phyloP scores from a whole-genome alignment of 2,113 vertebrate species.

The Aegithalos caudatus region DNA sequence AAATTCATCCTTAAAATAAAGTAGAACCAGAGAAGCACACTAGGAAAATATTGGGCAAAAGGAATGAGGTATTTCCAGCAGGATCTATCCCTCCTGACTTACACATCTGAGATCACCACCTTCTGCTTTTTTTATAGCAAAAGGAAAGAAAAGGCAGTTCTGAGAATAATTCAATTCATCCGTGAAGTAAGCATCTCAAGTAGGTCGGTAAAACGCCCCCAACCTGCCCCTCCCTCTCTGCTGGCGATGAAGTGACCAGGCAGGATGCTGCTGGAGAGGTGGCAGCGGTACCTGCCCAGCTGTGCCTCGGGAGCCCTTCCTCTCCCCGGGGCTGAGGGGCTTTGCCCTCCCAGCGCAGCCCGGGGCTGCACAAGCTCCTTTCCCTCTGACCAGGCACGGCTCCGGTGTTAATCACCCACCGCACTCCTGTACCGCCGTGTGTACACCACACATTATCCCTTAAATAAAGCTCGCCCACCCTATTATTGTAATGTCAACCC shows the following conservation, averaged over 20 bases:
- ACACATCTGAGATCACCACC: neutral
- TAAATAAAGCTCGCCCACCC: slow-evolving; percentile 53
- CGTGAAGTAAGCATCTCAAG: neutral
- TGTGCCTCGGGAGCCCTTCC: rapidly evolving
- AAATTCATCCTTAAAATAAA: neutral
- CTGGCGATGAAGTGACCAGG: neutral
- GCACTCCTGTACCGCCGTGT: neutral
- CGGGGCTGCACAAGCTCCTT: rapidly evolving
- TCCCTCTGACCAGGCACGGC: neutral
- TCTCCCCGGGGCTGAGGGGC: rapidly evolving
- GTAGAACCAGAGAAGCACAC: neutral
- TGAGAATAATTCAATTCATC: neutral
- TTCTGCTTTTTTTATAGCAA: neutral
- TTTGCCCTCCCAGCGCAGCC: neutral
- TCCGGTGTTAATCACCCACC: neutral
- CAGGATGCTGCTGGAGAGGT: rapidly evolving
- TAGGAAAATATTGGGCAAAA: neutral
- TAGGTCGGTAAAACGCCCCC: neutral
- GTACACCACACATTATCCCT: neutral
- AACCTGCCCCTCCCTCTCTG: neutral
- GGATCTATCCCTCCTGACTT: neutral
- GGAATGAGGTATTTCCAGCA: neutral
- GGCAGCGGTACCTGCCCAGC: rapidly evolving
- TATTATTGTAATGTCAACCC: slow-evolving; percentile 36
- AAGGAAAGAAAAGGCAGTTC: neutral